These are phyloP conservation scores for Abrostola tripartita DNA, from an alignment of 2,888 invertebrate genomes.

Conservation along the genomic window DNA sequence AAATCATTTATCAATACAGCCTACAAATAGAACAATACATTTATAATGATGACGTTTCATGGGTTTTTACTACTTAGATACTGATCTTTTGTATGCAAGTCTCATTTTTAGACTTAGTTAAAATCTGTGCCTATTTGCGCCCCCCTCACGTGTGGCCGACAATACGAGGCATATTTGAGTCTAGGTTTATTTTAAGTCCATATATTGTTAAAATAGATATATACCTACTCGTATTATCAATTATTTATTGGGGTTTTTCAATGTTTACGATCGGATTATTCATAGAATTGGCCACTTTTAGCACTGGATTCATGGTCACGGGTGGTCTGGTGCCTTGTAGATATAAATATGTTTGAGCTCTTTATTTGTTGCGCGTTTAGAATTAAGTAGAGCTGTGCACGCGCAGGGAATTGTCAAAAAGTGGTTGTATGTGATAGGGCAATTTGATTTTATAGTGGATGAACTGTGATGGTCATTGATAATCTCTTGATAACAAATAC, in stretches of 20 bases:
- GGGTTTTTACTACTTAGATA: conserved; percentile 19
- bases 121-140: conserved; percentile 3
- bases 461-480: not conserved
- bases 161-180: conserved; percentile 38
- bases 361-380: conserved; percentile 6
- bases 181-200: conserved; percentile 22
- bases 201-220: conserved; percentile 14
- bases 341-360: conserved; percentile 9
- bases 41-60: conserved; percentile 11
- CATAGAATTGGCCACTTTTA: not conserved
- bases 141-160: conserved; percentile 32
- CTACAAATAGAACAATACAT: conserved; percentile 3
- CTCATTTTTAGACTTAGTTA: conserved; percentile 24
- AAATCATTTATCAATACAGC: not conserved
- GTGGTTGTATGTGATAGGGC: not conserved
- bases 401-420: conserved; percentile 15
- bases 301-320: conserved; percentile 12
- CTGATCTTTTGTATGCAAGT: conserved; percentile 1
- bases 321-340: conserved; percentile 24
- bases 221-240: conserved; percentile 25
- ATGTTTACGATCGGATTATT: conserved; percentile 13
- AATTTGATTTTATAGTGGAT: not conserved
- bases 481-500: too few relatives aligned
- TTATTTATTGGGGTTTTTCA: conserved; percentile 20
- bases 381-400: conserved; percentile 7